Conservation (phyloP, 1,140 invertebrate genomes). For the Caenorhabditis tropicalis region DNA sequence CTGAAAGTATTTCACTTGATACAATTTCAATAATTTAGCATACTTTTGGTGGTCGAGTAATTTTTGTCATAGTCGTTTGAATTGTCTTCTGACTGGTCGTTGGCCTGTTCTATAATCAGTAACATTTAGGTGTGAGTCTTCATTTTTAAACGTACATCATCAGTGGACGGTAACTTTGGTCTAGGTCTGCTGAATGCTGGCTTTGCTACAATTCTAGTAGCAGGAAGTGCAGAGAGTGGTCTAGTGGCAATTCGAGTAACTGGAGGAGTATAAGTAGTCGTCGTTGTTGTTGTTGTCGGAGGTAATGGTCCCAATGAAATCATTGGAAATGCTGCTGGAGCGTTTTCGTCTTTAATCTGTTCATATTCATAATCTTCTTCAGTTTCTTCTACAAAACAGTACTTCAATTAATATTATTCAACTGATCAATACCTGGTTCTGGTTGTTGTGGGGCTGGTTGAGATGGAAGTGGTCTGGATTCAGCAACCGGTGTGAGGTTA, state of each 20-base stretch:
- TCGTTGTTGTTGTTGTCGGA: neutral
- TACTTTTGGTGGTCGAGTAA: neutral
- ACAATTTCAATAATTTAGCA: too few relatives aligned
- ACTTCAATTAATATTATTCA: neutral
- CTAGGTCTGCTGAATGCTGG: conserved; percentile 47
- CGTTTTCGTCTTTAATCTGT: conserved; percentile 41
- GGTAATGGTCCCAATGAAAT: conserved; percentile 16
- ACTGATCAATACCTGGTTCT: neutral
- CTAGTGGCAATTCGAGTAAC: conserved; percentile 16
- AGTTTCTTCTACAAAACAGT: neutral
- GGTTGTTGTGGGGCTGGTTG: neutral
- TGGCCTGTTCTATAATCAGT: conserved; percentile 8
- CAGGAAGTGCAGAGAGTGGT: neutral
- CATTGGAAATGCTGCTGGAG: conserved; percentile 48
- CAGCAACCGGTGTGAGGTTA: neutral
- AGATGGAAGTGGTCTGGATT: neutral
- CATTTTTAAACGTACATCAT: neutral
- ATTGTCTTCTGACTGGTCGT: neutral
- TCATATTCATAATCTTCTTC: conserved; percentile 54
- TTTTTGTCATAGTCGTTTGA: neutral
- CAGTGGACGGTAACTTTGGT: conserved; percentile 12
- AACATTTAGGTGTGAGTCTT: neutral
- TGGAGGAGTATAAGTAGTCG: neutral
- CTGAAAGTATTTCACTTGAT: neutral
- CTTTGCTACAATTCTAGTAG: neutral